Percentiles rank a stretch among this genome's conserved stretches.
These are phyloP conservation scores for Neodon shergylaensis DNA, from an alignment of 2,113 vertebrate species.

Conservation along the genomic window DNA sequence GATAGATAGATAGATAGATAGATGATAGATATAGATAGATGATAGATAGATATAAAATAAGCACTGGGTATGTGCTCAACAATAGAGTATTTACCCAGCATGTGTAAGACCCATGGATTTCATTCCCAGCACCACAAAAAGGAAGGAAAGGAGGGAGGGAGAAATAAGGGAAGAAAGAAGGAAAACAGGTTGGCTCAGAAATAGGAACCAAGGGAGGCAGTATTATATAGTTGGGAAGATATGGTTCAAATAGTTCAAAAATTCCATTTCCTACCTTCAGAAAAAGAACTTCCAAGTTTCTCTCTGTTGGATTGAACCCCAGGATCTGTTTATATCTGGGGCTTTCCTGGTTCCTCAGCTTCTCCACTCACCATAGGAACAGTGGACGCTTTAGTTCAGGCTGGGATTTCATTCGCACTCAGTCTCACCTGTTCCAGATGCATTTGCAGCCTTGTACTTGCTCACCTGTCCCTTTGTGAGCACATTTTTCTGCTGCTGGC, in stretches of 20 bases:
- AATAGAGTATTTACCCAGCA: background rate
- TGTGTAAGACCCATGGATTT: background rate
- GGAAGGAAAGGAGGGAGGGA: background rate
- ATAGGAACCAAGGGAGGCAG: background rate
- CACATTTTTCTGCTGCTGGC: background rate
- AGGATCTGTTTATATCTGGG: background rate
- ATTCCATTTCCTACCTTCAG: background rate
- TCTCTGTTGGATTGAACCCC: background rate
- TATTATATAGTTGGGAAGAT: background rate
- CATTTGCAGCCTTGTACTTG: background rate
- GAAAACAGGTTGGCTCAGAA: background rate
- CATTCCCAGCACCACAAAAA: background rate
- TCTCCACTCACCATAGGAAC: background rate
- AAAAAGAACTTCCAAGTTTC: background rate
- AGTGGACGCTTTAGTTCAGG: background rate
- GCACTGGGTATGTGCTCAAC: background rate
- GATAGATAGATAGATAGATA: too few relatives aligned
- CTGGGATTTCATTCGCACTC: background rate
- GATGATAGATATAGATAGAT: too few relatives aligned
- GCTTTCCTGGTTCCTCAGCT: background rate
- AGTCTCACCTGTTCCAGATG: background rate
- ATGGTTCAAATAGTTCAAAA: background rate
- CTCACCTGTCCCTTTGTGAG: background rate
- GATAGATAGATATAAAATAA: too few relatives aligned
- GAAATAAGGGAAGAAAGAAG: background rate